A percentile compares a stretch with the other conserved stretches of the same genome.
These are phyloP conservation scores for Anas acuta DNA, from an alignment of 2,797 vertebrate genomes.

Conservation along the genomic window DNA sequence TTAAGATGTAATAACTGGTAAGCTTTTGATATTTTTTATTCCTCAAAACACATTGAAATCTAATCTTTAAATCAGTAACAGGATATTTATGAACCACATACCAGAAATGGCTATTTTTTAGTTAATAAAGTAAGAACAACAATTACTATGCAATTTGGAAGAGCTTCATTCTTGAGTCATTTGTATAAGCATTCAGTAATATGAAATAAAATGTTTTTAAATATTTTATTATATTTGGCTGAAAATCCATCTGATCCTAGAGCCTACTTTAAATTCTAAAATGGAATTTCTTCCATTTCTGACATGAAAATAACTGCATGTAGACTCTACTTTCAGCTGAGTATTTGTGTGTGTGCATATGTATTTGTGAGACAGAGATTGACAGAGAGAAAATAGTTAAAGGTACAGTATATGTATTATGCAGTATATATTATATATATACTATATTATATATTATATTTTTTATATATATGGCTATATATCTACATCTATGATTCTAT, in stretches of 20 bases:
- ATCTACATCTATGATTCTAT: too few species aligned
- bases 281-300: not conserved
- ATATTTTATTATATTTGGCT: slow-evolving; percentile 33
- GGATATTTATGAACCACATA: not conserved
- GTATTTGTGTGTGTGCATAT: not conserved
- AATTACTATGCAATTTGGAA: not conserved
- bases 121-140: not conserved
- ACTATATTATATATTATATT: too few species aligned
- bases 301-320: not conserved
- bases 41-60: not conserved
- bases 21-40: not conserved
- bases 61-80: not conserved
- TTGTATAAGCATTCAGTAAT: not conserved
- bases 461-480: not conserved
- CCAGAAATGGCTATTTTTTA: not conserved
- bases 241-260: slow-evolving; percentile 1
- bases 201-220: not conserved
- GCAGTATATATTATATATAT: too few species aligned
- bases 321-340: not conserved
- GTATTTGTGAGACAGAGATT: not conserved
- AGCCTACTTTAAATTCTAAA: not conserved
- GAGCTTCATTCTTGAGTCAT: not conserved
- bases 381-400: not conserved
- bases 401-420: not conserved
- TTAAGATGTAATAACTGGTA: not conserved